Evolutionary conservation across 2,888 invertebrate genomes (phyloP).

Genomic region (Drosophila pegasa): DNA sequence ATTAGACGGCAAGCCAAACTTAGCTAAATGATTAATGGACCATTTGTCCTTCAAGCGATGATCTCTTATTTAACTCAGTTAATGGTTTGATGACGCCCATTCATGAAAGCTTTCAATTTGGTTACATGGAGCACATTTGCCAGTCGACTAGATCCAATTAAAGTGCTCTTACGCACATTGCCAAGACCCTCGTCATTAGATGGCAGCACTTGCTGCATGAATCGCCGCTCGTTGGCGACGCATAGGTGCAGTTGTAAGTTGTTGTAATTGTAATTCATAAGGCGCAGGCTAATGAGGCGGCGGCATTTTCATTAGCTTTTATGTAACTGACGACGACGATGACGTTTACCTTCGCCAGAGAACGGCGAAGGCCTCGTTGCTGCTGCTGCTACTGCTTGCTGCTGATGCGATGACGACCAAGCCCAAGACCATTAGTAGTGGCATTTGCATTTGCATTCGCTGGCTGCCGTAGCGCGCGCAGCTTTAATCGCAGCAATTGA

Average conservation of each 20-base stretch:
- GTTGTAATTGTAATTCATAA: constrained; percentile 57
- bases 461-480: constrained; percentile 34
- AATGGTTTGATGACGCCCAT: constrained; percentile 12
- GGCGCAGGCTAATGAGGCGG: constrained; percentile 63
- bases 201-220: constrained; percentile 65
- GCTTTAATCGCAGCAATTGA: constrained; percentile 69
- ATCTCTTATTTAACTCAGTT: constrained; percentile 11
- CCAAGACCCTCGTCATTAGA: constrained; percentile 57
- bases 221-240: constrained; percentile 64
- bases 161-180: constrained; percentile 30
- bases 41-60: constrained; percentile 9
- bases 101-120: background rate
- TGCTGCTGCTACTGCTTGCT: constrained; percentile 10
- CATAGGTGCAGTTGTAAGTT: constrained; percentile 47
- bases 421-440: constrained; percentile 63
- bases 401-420: constrained; percentile 36
- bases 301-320: constrained; percentile 70
- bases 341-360: constrained; percentile 62
- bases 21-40: constrained; percentile 17
- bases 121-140: constrained; percentile 10
- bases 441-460: constrained; percentile 62
- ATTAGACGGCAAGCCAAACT: background rate
- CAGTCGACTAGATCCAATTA: constrained; percentile 20
- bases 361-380: constrained; percentile 56
- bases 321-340: constrained; percentile 49